Evolutionary conservation across 2,113 vertebrate species (phyloP).

Genomic region (Felis chaus): DNA sequence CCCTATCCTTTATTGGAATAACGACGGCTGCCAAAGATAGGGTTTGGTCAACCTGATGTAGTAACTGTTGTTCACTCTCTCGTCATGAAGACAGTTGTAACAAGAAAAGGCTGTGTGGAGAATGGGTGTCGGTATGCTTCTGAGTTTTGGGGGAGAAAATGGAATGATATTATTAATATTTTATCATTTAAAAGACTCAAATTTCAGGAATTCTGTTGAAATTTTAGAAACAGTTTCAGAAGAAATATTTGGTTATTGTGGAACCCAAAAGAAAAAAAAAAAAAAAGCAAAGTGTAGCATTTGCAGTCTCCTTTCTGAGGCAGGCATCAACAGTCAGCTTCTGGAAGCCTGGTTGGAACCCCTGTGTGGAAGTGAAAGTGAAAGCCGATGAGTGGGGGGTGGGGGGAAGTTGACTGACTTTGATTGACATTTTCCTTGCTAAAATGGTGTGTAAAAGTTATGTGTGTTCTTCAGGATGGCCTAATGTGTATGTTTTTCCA

Average conservation of each 20-base stretch:
- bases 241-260: neutral
- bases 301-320: neutral
- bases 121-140: neutral
- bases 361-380: neutral
- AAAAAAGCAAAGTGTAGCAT: neutral
- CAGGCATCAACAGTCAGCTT: neutral
- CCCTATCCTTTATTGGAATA: neutral
- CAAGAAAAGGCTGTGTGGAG: neutral
- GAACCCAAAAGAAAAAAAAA: neutral
- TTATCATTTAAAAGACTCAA: slow-evolving; percentile 2
- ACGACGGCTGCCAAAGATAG: neutral
- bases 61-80: neutral
- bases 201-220: neutral
- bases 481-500: neutral
- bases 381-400: neutral
- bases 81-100: neutral
- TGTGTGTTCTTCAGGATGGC: neutral
- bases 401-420: neutral
- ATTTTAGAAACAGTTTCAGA: slow-evolving; percentile 39
- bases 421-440: neutral
- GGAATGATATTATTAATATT: neutral
- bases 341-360: neutral
- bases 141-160: neutral
- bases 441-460: neutral
- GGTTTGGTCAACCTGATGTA: neutral